Percentiles rank a stretch among this genome's conserved stretches.
Conservation (phyloP, 2,797 vertebrate genomes). For the Aplochiton taeniatus region DNA sequence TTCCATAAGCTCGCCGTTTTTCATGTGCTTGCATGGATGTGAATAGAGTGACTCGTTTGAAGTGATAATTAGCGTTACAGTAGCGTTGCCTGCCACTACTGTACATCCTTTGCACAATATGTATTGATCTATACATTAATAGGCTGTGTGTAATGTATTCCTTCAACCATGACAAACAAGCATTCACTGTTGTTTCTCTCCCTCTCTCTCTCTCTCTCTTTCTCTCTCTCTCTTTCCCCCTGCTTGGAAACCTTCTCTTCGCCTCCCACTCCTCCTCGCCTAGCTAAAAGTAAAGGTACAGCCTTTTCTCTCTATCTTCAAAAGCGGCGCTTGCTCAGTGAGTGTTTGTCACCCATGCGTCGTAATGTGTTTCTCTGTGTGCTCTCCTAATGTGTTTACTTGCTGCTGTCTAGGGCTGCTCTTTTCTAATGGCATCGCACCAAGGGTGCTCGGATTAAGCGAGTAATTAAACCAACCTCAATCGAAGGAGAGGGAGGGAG, state of each 20-base stretch:
- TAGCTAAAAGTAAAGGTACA: constrained; percentile 99
- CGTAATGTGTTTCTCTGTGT: constrained; percentile 42
- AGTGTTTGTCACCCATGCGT: constrained; percentile 54
- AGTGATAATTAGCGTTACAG: not conserved
- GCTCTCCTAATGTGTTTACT: constrained; percentile 40
- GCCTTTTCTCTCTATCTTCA: constrained; percentile 73
- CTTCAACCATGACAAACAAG: not conserved
- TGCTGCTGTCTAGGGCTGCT: constrained; percentile 37
- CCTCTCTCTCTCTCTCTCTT: constrained; percentile 33
- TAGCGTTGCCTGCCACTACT: constrained; percentile 4
- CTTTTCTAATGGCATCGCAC: constrained; percentile 55
- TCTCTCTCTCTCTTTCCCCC: not conserved
- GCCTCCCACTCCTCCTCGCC: constrained; percentile 44
- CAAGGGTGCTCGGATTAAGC: constrained; percentile 58
- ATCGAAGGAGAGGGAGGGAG: constrained; percentile 52
- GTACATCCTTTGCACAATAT: constrained; percentile 17
- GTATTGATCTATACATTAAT: constrained; percentile 34
- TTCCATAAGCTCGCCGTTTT: too few species aligned
- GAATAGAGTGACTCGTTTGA: too few species aligned
- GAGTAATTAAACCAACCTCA: constrained; percentile 63
- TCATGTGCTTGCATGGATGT: too few species aligned
- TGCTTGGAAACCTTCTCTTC: constrained; percentile 6
- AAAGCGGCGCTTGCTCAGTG: constrained; percentile 66
- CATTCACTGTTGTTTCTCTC: constrained; percentile 14
- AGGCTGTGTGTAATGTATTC: too few species aligned